Base-by-base conservation (phyloP, 2,797 vertebrate species). In the Danio kyathit region DNA sequence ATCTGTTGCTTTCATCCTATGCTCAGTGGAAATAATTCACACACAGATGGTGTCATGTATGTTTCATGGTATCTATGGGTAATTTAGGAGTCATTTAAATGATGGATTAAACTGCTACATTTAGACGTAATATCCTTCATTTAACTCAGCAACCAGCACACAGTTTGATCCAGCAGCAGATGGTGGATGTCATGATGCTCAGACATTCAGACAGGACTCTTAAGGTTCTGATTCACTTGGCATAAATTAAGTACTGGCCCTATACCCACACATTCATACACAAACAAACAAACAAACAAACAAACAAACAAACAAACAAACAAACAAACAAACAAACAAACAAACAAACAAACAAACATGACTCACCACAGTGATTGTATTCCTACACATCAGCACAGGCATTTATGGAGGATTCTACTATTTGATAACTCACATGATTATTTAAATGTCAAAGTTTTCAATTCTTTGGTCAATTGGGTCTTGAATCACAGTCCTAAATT, bases 101-200 rank as follows among this genome's bases (percentile, higher is more conserved):
- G 44, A 59, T 59, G 4, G 12, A 59, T 40, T 69, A 43, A 69
- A 57, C 19, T 11, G 49, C 21, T 49, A 19, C 29, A 59, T 77
- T 48, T 59, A 59, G 43, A 48, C 3, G 2, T 77, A 48, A 78
- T 41, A 49, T 59, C 21, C 29, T 40, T 64, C 52, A 59, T 49
- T 77, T 77, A 69, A 69, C 21, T 57, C 64, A 9, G 52, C 41
- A 67, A 40, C 19, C 41, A 76, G 63, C 14, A 17, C 40, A 54
- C 16, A 9, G 10, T 67, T 77, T 67, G 41, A 67, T 67, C 7
- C 52, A 57, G 29, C 41, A 69, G 52, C 76, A 78, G 76, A 78
- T 69, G 64, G 64, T 69, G 59, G 48, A 48, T 69, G 64, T 59
- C 64, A 64, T 11, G 19, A 21, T n/a, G 12, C 29, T 78, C 65